These are phyloP conservation scores for Pterostichus niger DNA, from an alignment of 2,888 invertebrate genomes.

Conservation along the genomic window DNA sequence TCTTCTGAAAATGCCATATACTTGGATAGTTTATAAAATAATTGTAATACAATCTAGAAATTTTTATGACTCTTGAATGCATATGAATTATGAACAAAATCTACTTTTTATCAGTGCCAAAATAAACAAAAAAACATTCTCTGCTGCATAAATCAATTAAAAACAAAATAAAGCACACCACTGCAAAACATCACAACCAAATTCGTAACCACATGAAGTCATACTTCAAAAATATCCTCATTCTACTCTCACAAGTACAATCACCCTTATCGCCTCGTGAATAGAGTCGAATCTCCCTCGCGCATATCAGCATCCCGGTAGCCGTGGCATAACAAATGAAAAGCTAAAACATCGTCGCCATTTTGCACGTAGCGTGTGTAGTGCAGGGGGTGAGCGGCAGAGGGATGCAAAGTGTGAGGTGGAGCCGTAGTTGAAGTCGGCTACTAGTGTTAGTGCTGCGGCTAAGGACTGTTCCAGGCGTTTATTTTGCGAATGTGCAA, in stretches of 20 bases:
- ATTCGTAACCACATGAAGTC: conserved; percentile 12
- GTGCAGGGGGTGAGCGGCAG: conserved; percentile 11
- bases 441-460: conserved; percentile 35
- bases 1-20: too few species aligned
- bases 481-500: conserved; percentile 13
- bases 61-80: too few species aligned
- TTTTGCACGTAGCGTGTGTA: conserved; percentile 8
- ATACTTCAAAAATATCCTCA: conserved; percentile 33
- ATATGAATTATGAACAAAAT: too few species aligned
- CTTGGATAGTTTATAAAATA: too few species aligned
- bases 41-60: too few species aligned
- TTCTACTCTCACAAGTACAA: neutral
- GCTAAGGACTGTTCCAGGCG: neutral
- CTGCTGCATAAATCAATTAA: conserved; percentile 9
- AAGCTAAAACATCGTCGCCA: conserved; percentile 15
- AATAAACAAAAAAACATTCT: neutral
- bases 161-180: neutral
- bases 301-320: conserved; percentile 3
- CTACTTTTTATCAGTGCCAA: neutral
- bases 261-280: neutral
- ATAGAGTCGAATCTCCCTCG: neutral
- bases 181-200: neutral
- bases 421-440: conserved; percentile 39
- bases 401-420: conserved; percentile 28
- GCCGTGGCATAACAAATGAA: conserved; percentile 25